A percentile compares a stretch with the other conserved stretches of the same genome.
Conservation (phyloP, 2,888 invertebrate species). For the Thymelicus sylvestris region DNA sequence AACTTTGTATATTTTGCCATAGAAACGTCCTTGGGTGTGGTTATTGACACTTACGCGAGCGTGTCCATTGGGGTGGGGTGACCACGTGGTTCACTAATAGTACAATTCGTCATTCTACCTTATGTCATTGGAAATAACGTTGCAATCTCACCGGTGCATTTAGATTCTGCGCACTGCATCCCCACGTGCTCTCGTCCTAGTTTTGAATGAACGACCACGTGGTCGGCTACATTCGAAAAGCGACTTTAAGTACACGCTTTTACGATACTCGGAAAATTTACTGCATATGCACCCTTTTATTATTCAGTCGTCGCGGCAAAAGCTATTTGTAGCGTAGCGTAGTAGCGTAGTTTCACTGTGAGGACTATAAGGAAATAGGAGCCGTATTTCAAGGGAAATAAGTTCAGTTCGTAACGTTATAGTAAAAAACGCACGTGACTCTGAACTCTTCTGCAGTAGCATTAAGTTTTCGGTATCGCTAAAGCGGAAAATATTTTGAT, state of each 20-base stretch:
- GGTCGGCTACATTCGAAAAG: constrained; percentile 41
- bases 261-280: constrained; percentile 17
- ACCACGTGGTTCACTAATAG: constrained; percentile 59
- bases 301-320: constrained; percentile 36
- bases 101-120: constrained; percentile 47
- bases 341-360: constrained; percentile 19
- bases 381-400: constrained; percentile 14
- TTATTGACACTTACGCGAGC: constrained; percentile 54
- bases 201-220: constrained; percentile 42
- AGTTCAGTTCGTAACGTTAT: constrained; percentile 14
- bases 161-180: constrained; percentile 62
- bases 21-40: constrained; percentile 58
- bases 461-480: too few species aligned
- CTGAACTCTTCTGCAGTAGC: constrained; percentile 17
- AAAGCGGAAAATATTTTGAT: too few species aligned
- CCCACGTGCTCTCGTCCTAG: constrained; percentile 43
- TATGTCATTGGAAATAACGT: constrained; percentile 34
- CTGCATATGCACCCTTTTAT: constrained; percentile 31
- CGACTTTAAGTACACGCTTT: constrained; percentile 37
- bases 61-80: constrained; percentile 47
- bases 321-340: constrained; percentile 27
- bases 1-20: constrained; percentile 46
- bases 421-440: constrained; percentile 17
- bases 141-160: constrained; percentile 50
- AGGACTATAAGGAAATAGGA: constrained; percentile 17